Base-by-base conservation (phyloP, 2,797 vertebrate genomes). In the Notolabrus celidotus region DNA sequence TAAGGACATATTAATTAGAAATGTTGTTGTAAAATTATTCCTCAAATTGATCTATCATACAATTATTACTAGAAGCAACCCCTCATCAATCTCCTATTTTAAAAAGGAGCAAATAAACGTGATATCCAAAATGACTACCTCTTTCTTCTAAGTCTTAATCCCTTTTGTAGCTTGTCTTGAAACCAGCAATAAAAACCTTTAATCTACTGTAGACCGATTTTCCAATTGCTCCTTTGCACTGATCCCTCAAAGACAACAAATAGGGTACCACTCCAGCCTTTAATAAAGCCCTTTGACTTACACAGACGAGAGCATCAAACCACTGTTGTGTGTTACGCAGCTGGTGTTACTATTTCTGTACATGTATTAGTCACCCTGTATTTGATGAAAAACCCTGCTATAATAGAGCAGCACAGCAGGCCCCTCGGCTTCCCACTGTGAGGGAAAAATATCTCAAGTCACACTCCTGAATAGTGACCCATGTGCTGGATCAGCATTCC, bases 401-500 rank as follows among this genome's bases (percentile, higher is more conserved):
- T 66, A 67, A 67, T 71, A 56, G 59, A 47, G 41, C 39, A 3
- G 11, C 43, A 27, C 45, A 65, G 73, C 42, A 23, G 38, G 66
- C 53, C 51, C 70, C 31, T 39, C 16, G 46, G 47, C 17, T n/a
- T 38, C 64, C 31, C 36, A 7, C 54, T 57, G 61, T 15, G 38
- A 60, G n/a, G 34, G 51, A 61, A 52, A 71, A 72, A 20, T 19
- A 74, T 74, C 45, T 42, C 0, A 3, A 54, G 68, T 59, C 38
- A 51, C 20, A 56, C 42, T 78, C 55, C 60, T 71, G 36, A 79
- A 76, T 62, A 23, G 75, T 15, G 46, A 62, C 42, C 66, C 14
- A 7, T 63, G 73, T 85, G 83, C 82, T 71, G 71, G 54, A 65
- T 86, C 82, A 84, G 77, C 84, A 85, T 85, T 87, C 82, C 83